Conservation (phyloP, 1,140 invertebrate species). For the Riptortus pedestris region DNA sequence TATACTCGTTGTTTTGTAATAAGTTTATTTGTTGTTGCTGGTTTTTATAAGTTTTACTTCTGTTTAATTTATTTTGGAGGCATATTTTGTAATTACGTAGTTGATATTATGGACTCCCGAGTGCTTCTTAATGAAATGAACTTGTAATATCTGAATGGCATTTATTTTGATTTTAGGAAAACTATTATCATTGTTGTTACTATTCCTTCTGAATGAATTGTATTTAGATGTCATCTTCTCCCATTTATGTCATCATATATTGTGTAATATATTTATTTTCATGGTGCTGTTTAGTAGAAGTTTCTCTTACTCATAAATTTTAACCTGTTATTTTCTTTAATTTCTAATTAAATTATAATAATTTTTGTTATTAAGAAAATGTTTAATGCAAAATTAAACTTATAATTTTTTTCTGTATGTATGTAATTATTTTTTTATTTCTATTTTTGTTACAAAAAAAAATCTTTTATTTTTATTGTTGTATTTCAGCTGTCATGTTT, state of each 20-base stretch:
- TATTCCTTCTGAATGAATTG: neutral
- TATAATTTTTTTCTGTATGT: neutral
- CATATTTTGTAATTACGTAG: slow-evolving; percentile 3
- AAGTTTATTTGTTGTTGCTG: slow-evolving; percentile 21
- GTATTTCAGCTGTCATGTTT: neutral
- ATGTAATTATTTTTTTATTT: neutral
- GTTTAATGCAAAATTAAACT: neutral
- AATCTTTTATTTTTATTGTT: neutral
- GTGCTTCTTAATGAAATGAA: neutral
- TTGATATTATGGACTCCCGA: slow-evolving; percentile 1
- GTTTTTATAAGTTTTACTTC: slow-evolving; percentile 18
- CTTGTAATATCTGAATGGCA: slow-evolving; percentile 1
- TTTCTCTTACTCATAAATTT: neutral
- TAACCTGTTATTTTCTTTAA: neutral
- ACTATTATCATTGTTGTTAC: no score
- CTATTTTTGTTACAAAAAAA: no score
- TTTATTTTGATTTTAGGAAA: no score
- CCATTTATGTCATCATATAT: neutral
- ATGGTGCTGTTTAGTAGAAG: neutral
- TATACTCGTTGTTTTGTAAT: slow-evolving; percentile 15
- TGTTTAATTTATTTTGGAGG: slow-evolving; percentile 11
- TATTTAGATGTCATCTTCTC: neutral
- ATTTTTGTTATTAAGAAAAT: neutral
- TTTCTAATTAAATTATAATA: neutral
- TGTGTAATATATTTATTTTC: neutral